A percentile compares a stretch with the other conserved stretches of the same genome.
These are phyloP conservation scores for Fopius arisanus DNA, from an alignment of 1,140 invertebrate species.

Conservation along the genomic window DNA sequence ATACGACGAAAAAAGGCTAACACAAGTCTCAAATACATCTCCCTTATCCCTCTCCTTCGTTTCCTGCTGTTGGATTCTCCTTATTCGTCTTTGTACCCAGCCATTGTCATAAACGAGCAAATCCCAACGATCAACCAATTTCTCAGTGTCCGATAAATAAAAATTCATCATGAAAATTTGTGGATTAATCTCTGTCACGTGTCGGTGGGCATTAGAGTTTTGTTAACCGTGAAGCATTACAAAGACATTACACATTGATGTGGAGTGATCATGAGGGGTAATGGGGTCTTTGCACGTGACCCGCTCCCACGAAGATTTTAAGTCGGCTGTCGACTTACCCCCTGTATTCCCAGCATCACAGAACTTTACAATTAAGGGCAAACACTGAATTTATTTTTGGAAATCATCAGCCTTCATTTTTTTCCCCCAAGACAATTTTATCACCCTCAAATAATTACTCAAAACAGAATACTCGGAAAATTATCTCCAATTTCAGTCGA, in stretches of 20 bases:
- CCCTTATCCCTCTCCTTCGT: not conserved
- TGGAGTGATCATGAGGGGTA: not conserved
- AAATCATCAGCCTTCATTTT: not conserved
- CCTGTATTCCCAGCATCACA: not conserved
- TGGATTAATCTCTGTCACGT: not conserved
- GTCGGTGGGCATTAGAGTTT: not conserved
- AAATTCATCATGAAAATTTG: not conserved
- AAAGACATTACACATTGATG: conserved; percentile 13
- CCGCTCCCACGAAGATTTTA: conserved; percentile 43
- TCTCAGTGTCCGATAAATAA: not conserved
- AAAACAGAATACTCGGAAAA: too few relatives aligned
- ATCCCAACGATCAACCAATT: not conserved
- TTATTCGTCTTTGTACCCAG: not conserved
- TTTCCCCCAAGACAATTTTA: too few relatives aligned
- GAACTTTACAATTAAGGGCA: not conserved
- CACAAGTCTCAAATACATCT: not conserved
- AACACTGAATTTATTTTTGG: not conserved
- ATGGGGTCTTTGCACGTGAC: conserved; percentile 37
- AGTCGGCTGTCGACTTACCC: not conserved
- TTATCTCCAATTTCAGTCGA: too few relatives aligned
- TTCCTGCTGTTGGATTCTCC: not conserved
- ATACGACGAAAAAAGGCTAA: not conserved
- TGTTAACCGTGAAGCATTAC: not conserved
- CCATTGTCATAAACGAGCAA: not conserved
- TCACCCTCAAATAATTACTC: too few relatives aligned